Evolutionary conservation across 2,113 vertebrate species (phyloP).

Genomic region (Gadus chalcogrammus): DNA sequence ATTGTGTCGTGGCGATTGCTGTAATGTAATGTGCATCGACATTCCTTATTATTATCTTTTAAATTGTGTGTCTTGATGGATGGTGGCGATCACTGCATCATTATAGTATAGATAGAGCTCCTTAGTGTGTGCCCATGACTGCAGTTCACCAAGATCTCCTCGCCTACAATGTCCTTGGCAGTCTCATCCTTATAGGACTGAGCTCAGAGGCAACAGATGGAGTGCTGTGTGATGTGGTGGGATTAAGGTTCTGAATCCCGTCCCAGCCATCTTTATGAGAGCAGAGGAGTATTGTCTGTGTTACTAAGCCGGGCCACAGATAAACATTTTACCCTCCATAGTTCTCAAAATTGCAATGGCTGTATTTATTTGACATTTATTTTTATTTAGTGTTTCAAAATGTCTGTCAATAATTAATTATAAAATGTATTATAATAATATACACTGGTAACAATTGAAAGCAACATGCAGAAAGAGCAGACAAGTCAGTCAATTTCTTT

Average conservation of each 20-base stretch:
- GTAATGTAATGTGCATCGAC: no score
- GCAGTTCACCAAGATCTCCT: conserved; percentile 68
- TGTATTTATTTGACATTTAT: neutral
- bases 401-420: neutral
- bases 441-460: neutral
- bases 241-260: conserved; percentile 76
- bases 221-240: conserved; percentile 76
- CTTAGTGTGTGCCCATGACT: conserved; percentile 64
- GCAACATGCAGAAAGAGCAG: no score
- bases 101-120: conserved; percentile 32
- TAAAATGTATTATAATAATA: neutral
- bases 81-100: no score
- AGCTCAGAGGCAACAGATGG: conserved; percentile 79
- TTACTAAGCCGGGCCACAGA: conserved; percentile 63
- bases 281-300: conserved; percentile 69
- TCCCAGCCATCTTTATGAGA: conserved; percentile 73
- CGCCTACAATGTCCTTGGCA: conserved; percentile 77
- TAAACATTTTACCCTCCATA: conserved; percentile 48
- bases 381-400: neutral
- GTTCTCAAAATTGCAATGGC: neutral
- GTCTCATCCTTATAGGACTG: conserved; percentile 68
- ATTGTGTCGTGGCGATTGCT: conserved; percentile 31
- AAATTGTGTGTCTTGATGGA: no score
- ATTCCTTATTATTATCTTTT: neutral
- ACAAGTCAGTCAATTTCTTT: neutral